Evolutionary conservation across 2,797 vertebrate species (phyloP).

Genomic region (Avahi laniger): DNA sequence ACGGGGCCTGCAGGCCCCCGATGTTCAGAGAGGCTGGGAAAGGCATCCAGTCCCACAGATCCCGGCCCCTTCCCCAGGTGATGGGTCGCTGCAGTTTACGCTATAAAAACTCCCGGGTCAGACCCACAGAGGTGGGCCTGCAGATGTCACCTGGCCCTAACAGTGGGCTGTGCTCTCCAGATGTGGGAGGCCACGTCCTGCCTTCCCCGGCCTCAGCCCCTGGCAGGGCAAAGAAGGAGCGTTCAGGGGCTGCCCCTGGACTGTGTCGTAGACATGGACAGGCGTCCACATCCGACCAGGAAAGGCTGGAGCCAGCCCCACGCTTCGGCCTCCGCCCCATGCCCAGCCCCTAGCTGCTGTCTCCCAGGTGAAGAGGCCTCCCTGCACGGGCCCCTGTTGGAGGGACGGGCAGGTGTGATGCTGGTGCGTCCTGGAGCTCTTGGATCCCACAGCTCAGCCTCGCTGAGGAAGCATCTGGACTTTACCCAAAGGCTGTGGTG

Average conservation of each 20-base stretch:
- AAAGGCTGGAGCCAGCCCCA: not conserved
- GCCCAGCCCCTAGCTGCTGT: not conserved
- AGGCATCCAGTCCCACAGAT: not conserved
- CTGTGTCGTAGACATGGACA: not conserved
- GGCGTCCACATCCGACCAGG: not conserved
- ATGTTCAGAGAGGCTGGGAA: not conserved
- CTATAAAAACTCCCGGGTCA: not conserved
- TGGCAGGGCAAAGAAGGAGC: not conserved
- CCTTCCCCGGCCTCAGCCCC: not conserved
- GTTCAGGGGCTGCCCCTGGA: not conserved
- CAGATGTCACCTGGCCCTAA: not conserved
- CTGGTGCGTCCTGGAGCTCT: not conserved
- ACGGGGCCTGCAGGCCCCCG: too few relatives aligned
- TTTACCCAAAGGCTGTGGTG: not conserved
- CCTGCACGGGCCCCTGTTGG: not conserved
- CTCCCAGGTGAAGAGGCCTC: not conserved
- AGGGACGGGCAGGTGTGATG: not conserved
- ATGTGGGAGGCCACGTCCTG: not conserved
- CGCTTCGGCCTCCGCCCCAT: rapidly evolving
- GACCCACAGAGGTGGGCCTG: not conserved
- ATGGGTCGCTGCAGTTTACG: not conserved
- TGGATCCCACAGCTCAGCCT: not conserved
- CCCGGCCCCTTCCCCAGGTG: not conserved
- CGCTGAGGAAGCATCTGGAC: not conserved
- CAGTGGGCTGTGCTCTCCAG: not conserved